Evolutionary conservation across 2,797 vertebrate species (phyloP), one percentile per base, ranked within the genome.

Genomic region (Odontamblyopus lacepedii): DNA sequence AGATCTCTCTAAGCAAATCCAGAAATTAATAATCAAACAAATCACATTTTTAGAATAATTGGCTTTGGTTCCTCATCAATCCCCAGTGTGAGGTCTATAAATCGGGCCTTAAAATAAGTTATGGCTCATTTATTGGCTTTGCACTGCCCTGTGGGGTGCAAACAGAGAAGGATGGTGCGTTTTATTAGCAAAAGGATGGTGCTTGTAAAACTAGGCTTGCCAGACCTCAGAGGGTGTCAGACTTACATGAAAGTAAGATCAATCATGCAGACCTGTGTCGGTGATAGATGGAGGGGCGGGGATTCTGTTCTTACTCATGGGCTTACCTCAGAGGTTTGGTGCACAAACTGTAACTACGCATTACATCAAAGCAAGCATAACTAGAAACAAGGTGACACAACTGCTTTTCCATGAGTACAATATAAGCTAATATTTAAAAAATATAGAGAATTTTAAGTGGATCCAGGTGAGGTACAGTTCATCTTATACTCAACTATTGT

Each of bases 21-120:
- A 85, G 88, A 18, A 92, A 93, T 94, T 93, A 93, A 92, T 93
- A 91, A 92, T 95, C 88, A 90, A 86, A 93, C 91, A 86, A 91
- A 93, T 94, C 88, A 94, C 92, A 94, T 48, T 48, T 48, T 48
- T 48, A 48, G 44, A 48, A 48, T 94, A 93, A 94, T 94, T 92
- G 93, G 93, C 93, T 90, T 81, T 41, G 70, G 75, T 75, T 81
- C 85, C 86, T 84, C 87, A 87, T 87, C 89, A 89, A 91, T 89
- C 85, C 76, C 75, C 77, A 74, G 83, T 72, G 75, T 75, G 86
- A 80, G 91, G 90, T 94, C 89, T 86, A 92, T 94, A 93, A 94
- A 94, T 94, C 83, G 82, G 65, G 70, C 81, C 77, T 88, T 89
- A 83, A 84, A 91, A 90, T 82, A 92, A 86, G 85, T 92, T 89